Conservation (phyloP, 2,113 vertebrate genomes). For the Mus musculus region DNA sequence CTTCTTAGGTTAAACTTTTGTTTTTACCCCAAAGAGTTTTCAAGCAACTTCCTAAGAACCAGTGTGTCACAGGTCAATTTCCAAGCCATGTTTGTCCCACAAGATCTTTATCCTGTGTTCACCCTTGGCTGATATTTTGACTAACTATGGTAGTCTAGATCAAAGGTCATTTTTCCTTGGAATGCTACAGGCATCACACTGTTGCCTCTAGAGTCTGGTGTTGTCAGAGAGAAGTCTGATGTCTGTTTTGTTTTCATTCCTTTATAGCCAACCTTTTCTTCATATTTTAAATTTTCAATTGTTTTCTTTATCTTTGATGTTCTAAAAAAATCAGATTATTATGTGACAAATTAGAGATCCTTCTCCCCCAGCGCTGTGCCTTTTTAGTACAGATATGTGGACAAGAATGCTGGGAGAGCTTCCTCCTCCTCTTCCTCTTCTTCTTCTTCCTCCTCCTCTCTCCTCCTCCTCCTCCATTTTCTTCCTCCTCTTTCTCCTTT, state of each 20-base stretch:
- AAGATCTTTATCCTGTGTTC: not conserved
- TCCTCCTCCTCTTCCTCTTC: not conserved
- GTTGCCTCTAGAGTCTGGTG: not conserved
- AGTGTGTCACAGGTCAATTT: not conserved
- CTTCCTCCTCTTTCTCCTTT: no score
- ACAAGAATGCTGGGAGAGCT: not conserved
- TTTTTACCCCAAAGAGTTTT: not conserved
- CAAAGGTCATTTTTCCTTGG: not conserved
- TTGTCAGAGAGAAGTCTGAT: not conserved
- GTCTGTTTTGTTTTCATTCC: slow-evolving; percentile 9
- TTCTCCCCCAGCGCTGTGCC: not conserved
- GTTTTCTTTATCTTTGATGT: not conserved
- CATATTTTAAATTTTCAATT: not conserved
- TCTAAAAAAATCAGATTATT: slow-evolving; percentile 19
- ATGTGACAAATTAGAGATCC: not conserved
- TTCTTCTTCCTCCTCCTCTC: not conserved
- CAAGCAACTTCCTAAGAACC: slow-evolving; percentile 4
- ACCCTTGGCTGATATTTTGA: not conserved
- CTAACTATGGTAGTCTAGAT: not conserved
- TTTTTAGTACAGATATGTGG: not conserved
- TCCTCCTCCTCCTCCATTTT: not conserved
- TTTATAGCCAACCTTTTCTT: not conserved
- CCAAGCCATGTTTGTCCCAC: not conserved
- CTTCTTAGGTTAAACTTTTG: not conserved
- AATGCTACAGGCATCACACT: not conserved